A percentile compares a stretch with the other conserved stretches of the same genome.
Conservation (phyloP, 1,140 invertebrate genomes). For the Drosophila pectinifera region DNA sequence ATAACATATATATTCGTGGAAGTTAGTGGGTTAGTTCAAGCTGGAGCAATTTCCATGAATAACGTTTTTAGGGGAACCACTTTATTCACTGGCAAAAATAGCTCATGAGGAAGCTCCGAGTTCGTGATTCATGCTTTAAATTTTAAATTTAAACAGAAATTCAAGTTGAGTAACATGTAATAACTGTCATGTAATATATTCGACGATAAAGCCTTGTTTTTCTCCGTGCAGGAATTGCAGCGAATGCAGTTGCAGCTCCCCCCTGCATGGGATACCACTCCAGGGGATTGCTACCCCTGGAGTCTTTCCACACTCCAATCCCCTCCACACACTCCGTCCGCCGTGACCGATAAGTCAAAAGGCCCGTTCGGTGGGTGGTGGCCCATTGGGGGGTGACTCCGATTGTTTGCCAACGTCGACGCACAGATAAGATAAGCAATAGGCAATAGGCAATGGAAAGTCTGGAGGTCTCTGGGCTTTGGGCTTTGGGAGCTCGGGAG, state of each 20-base stretch:
- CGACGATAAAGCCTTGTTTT: background rate
- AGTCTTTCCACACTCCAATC: slow-evolving; percentile 3
- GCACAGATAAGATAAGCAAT: slow-evolving; percentile 73
- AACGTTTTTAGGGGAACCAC: too few species aligned
- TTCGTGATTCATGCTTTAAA: too few species aligned
- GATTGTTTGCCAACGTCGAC: slow-evolving; percentile 63
- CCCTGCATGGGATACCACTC: background rate
- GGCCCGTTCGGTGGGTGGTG: slow-evolving; percentile 39
- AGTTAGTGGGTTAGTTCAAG: background rate
- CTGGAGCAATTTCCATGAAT: background rate
- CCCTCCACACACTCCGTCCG: background rate
- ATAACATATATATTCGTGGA: background rate
- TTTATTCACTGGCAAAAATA: too few species aligned
- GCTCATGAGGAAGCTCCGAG: too few species aligned
- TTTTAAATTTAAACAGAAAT: background rate
- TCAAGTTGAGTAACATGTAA: background rate
- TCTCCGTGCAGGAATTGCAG: slow-evolving; percentile 29
- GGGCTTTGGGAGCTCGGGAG: background rate
- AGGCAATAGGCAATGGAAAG: slow-evolving; percentile 46
- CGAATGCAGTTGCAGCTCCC: slow-evolving; percentile 32
- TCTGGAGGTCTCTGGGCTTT: background rate
- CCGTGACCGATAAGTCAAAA: slow-evolving; percentile 62
- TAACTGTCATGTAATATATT: background rate
- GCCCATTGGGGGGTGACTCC: slow-evolving; percentile 33
- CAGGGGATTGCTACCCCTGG: background rate